Evolutionary conservation across 2,113 vertebrate genomes (phyloP), one percentile per base, ranked within the genome.

Genomic region (Mormoops blainvillei): DNA sequence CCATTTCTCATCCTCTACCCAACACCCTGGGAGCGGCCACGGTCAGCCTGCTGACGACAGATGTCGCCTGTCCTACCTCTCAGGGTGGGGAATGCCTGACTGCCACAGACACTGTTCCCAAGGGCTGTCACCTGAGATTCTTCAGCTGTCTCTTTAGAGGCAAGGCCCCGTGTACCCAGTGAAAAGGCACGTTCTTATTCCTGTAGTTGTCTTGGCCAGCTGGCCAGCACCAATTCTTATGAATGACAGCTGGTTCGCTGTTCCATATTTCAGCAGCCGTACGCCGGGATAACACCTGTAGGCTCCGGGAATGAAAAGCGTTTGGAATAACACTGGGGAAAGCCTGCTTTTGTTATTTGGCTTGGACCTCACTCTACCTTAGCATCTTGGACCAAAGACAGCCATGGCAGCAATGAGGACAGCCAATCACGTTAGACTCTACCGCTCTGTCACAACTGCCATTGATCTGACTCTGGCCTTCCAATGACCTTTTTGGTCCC

Each of bases 181-280:
- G 80, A 93, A 86, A 80, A 94, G 77, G n/a, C 52, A 38, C 0
- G 0, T 92, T 81, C 89, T 93, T 78, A 61, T 43, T 65, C 71
- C 45, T 86, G 20, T 3, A 1, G 89, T 13, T 61, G 74, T 45
- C 68, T 2, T 24, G 92, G 74, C 89, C 91, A 86, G 80, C 88
- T 71, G 92, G 82, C 89, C 52, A 22, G 87, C 78, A 61, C 87
- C 92, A 48, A 33, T 77, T 58, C 82, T 88, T 38, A 65, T 1
- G 68, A 94, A 93, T 73, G 92, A 83, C 78, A 93, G 87, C 92
- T 80, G 94, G 67, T 63, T 54, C 56, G 41, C 95, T 83, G 33
- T 54, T 86, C 56, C 80, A 45, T 67, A 43, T 63, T 89, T 61
- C 78, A 89, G 43, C 41, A 95, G 82, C 76, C 5, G 1, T 63